phyloP scores from a whole-genome alignment of 2,113 vertebrate species.

The Gobiocypris rarus region DNA sequence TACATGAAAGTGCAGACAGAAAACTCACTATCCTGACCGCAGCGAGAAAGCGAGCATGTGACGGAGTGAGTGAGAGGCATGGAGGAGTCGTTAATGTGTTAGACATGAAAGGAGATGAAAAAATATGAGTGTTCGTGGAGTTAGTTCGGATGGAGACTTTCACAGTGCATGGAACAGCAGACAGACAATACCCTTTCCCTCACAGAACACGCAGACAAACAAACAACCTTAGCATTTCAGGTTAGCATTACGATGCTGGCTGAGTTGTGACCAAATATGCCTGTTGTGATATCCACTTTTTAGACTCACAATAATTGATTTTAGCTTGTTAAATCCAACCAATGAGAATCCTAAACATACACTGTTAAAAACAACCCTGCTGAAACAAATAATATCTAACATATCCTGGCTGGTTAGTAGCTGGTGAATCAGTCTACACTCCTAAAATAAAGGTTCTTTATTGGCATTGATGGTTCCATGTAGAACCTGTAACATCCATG shows the following conservation, averaged over 20 bases:
- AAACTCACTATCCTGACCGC: constrained; percentile 5
- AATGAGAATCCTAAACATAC: constrained; percentile 7
- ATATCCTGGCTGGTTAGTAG: neutral
- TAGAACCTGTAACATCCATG: no score
- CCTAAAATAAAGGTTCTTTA: constrained; percentile 3
- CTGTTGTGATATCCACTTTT: neutral
- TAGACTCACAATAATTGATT: neutral
- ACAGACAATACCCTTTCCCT: constrained; percentile 47
- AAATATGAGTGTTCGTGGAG: constrained; percentile 14
- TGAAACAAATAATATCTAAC: neutral
- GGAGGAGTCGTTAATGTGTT: constrained; percentile 69
- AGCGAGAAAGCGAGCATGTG: neutral
- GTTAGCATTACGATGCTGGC: neutral
- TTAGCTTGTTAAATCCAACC: neutral
- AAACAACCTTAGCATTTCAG: constrained; percentile 20
- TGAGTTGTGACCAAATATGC: neutral
- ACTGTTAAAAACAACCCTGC: neutral
- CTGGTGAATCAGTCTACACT: neutral
- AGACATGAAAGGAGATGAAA: constrained; percentile 60
- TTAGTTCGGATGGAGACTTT: constrained; percentile 55
- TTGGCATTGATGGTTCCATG: neutral
- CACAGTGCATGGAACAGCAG: constrained; percentile 33
- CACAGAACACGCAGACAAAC: constrained; percentile 18
- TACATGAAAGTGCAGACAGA: neutral
- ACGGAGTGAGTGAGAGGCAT: constrained; percentile 35